Evolutionary conservation across 2,888 invertebrate species (phyloP), one percentile per base, ranked within the genome.

Genomic region (Phyto melanocephala): DNA sequence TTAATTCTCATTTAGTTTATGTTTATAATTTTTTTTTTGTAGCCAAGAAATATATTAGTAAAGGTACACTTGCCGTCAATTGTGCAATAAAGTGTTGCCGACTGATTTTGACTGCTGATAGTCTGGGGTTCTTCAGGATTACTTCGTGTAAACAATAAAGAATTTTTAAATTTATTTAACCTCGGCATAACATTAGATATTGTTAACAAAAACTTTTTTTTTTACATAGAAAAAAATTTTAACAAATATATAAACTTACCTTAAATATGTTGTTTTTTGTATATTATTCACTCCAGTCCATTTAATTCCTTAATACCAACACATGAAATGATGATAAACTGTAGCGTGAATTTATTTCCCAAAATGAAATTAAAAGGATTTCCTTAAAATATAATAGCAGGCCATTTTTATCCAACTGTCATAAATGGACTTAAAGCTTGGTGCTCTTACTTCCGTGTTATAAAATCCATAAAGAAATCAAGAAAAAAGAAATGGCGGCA

Each of bases 161-260:
- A n/a, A n/a, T n/a, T n/a, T n/a, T n/a, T n/a, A n/a, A n/a, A n/a
- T n/a, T n/a, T n/a, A n/a, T n/a, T n/a, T n/a, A n/a, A n/a, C n/a
- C n/a, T n/a, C n/a, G n/a, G n/a, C n/a, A n/a, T n/a, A n/a, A n/a
- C n/a, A n/a, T n/a, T n/a, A n/a, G n/a, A n/a, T n/a, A n/a, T n/a
- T n/a, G n/a, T n/a, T n/a, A n/a, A n/a, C n/a, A n/a, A n/a, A n/a
- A n/a, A n/a, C n/a, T n/a, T n/a, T n/a, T n/a, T n/a, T n/a, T 28
- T 28, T 5, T 5, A 15, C 11, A 60, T 40, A 28, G 35, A 28
- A 71, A 52, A 3, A 6, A 5, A 5, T 28, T 28, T 37, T 28
- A 17, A 54, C 8, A 58, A 47, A 28, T 20, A 40, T 2, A 45
- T 52, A 50, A 42, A 70, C 81, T 81, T 70, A 81, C 81, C 81